These are phyloP conservation scores for Oscheius onirici DNA, from an alignment of 2,888 invertebrate genomes.

Conservation along the genomic window DNA sequence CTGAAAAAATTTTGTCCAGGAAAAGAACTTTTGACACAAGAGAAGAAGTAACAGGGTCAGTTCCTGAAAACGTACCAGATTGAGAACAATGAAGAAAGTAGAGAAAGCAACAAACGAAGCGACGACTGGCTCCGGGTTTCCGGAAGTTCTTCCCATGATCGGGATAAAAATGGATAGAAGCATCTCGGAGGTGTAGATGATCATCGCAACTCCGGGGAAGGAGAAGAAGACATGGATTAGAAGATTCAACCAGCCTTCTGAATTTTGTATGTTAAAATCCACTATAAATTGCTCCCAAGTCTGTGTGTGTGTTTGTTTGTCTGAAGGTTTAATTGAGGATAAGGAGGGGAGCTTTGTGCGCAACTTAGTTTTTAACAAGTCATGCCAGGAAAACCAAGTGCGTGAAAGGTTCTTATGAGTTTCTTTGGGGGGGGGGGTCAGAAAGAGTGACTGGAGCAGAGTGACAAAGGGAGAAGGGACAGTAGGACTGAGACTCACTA, in stretches of 20 bases:
- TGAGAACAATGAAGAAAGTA: constrained; percentile 39
- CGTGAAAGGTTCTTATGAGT: too few species aligned
- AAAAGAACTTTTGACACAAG: too few species aligned
- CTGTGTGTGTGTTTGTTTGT: too few species aligned
- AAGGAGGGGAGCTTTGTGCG: too few species aligned
- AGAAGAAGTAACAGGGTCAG: background rate
- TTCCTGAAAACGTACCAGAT: constrained; percentile 37
- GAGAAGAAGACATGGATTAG: constrained; percentile 37
- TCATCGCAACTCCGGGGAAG: constrained; percentile 52
- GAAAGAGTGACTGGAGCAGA: too few species aligned
- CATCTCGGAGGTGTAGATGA: constrained; percentile 54
- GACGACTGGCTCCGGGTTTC: constrained; percentile 55
- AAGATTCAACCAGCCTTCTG: constrained; percentile 27
- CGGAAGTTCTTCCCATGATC: constrained; percentile 57
- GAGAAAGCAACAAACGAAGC: constrained; percentile 51
- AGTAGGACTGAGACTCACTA: too few species aligned
- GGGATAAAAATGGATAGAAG: constrained; percentile 58
- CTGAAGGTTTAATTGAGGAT: too few species aligned
- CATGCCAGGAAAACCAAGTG: too few species aligned
- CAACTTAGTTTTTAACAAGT: too few species aligned
- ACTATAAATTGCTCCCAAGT: too few species aligned
- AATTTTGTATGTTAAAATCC: background rate
- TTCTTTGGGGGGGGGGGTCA: too few species aligned
- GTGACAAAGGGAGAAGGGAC: too few species aligned
- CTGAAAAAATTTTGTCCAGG: background rate